A percentile compares a stretch with the other conserved stretches of the same genome.
Evolutionary conservation across 2,888 invertebrate genomes (phyloP).

Genomic region (Oscheius sp.): DNA sequence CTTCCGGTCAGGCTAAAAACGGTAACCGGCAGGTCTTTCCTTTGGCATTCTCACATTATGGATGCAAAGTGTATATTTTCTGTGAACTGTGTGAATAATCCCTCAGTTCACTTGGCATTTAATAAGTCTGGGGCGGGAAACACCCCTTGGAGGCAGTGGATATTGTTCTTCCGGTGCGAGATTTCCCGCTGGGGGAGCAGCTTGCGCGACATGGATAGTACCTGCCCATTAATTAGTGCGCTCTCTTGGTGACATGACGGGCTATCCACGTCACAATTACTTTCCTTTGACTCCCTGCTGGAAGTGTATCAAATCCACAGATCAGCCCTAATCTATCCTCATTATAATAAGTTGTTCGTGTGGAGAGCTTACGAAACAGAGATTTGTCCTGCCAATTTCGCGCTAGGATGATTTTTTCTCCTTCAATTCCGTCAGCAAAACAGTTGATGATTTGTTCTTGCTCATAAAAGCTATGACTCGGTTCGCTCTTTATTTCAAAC

Average conservation of each 20-base stretch:
- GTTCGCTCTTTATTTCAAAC: too few relatives aligned
- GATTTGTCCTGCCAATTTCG: background rate
- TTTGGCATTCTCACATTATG: constrained; percentile 5
- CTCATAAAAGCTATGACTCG: too few relatives aligned
- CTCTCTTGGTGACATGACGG: constrained; percentile 5
- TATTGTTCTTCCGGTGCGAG: constrained; percentile 6
- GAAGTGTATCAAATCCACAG: too few relatives aligned
- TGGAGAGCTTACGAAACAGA: too few relatives aligned
- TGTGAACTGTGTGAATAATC: constrained; percentile 3
- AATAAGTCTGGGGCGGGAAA: too few relatives aligned
- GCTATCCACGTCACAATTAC: too few relatives aligned
- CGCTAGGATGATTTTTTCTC: background rate
- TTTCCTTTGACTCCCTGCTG: too few relatives aligned
- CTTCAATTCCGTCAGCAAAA: too few relatives aligned
- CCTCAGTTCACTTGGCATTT: too few relatives aligned
- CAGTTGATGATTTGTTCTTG: background rate
- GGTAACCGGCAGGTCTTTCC: background rate
- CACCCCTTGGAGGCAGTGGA: background rate
- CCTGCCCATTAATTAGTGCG: constrained; percentile 7
- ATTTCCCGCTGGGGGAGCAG: background rate
- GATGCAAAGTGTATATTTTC: background rate
- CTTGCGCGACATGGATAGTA: constrained; percentile 3
- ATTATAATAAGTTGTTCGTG: too few relatives aligned
- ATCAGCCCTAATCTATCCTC: too few relatives aligned
- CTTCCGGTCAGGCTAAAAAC: constrained; percentile 12